These are phyloP conservation scores for Euproctis similis DNA, from an alignment of 2,888 invertebrate genomes.

Conservation along the genomic window DNA sequence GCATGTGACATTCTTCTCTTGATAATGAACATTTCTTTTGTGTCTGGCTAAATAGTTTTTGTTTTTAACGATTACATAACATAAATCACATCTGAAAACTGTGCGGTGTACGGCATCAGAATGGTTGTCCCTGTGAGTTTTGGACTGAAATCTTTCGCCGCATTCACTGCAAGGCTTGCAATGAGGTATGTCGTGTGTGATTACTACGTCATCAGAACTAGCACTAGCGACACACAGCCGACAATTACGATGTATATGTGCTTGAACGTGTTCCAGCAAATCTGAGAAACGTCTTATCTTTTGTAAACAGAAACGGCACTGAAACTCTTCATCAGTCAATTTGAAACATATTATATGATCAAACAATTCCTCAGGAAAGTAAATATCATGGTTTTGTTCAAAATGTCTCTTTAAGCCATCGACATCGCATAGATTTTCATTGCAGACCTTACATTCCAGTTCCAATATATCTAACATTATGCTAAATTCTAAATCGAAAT, in stretches of 20 bases:
- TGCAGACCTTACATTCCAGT: constrained; percentile 2
- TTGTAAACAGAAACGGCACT: constrained; percentile 29
- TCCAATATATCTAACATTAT: constrained; percentile 3
- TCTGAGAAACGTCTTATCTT: constrained; percentile 25
- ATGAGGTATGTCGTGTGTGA: constrained; percentile 2
- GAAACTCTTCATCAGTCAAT: constrained; percentile 25
- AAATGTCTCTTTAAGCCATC: constrained; percentile 4
- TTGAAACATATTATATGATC: constrained; percentile 24
- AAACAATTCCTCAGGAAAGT: constrained; percentile 1
- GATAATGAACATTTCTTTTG: constrained; percentile 26
- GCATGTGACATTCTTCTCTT: constrained; percentile 41
- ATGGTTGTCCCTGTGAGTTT: constrained; percentile 1
- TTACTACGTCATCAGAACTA: neutral
- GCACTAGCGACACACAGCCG: neutral
- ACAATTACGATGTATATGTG: constrained; percentile 11
- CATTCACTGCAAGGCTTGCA: constrained; percentile 6
- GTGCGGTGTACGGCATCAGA: constrained; percentile 1
- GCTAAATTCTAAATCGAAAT: constrained; percentile 1
- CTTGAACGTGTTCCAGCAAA: constrained; percentile 31
- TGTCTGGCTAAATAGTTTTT: constrained; percentile 29
- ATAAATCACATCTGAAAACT: constrained; percentile 15
- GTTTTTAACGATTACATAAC: constrained; percentile 23
- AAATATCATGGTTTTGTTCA: constrained; percentile 1
- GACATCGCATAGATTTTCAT: neutral
- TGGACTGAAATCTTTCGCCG: constrained; percentile 2